phyloP scores from a whole-genome alignment of 2,888 invertebrate genomes.

The Eilema sororculum region DNA sequence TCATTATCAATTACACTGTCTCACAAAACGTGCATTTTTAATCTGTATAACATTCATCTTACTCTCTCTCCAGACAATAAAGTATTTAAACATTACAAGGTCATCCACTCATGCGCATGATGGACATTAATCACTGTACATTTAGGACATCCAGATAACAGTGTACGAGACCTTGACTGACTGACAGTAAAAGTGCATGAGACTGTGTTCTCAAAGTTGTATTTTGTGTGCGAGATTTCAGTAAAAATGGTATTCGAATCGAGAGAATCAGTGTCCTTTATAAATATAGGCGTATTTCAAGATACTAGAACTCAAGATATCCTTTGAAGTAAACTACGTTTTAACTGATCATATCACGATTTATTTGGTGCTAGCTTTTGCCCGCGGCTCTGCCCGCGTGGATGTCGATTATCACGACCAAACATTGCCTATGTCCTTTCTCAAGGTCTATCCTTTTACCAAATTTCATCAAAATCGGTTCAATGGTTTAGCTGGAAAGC shows the following conservation, averaged over 20 bases:
- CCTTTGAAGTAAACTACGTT: too few species aligned
- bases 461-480: too few species aligned
- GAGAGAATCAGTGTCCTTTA: too few species aligned
- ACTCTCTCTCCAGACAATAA: slow-evolving; percentile 15
- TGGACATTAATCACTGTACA: slow-evolving; percentile 34
- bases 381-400: too few species aligned
- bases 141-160: slow-evolving; percentile 46
- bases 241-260: not conserved
- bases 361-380: too few species aligned
- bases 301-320: not conserved
- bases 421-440: too few species aligned
- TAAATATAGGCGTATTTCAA: too few species aligned
- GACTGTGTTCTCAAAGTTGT: not conserved
- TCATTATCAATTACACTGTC: slow-evolving; percentile 3
- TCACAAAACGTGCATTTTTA: not conserved
- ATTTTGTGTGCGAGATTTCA: not conserved
- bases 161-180: slow-evolving; percentile 31
- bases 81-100: slow-evolving; percentile 27
- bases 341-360: too few species aligned
- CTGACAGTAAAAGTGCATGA: slow-evolving; percentile 39
- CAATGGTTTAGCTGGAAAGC: too few species aligned
- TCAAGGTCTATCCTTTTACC: too few species aligned
- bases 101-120: slow-evolving; percentile 14
- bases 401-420: too few species aligned
- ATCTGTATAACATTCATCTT: slow-evolving; percentile 8